Evolutionary conservation across 2,888 invertebrate genomes (phyloP).

Genomic region (Amiota minor): DNA sequence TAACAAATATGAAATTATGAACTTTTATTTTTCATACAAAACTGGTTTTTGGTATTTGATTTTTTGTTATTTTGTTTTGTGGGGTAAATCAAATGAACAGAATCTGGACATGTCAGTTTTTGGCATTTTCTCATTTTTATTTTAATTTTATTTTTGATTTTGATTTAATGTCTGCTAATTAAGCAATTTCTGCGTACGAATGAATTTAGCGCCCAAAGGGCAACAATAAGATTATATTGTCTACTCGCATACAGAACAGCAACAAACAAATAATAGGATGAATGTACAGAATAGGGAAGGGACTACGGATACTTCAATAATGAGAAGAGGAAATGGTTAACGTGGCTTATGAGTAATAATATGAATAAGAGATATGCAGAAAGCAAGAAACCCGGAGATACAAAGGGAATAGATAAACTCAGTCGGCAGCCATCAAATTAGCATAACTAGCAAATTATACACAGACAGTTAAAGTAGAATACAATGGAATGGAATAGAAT

Average conservation of each 20-base stretch:
- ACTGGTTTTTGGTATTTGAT: too few species aligned
- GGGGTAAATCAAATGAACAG: not conserved
- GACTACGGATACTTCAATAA: too few species aligned
- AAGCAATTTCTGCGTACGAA: conserved; percentile 53
- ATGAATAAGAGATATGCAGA: too few species aligned
- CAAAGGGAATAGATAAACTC: too few species aligned
- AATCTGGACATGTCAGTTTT: conserved; percentile 62
- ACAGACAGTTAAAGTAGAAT: conserved; percentile 35
- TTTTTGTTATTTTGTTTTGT: too few species aligned
- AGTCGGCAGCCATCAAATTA: conserved; percentile 60
- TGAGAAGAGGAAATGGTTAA: too few species aligned
- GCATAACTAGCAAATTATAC: conserved; percentile 65
- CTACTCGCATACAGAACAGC: not conserved
- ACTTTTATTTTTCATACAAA: too few species aligned
- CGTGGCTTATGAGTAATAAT: too few species aligned
- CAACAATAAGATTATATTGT: not conserved
- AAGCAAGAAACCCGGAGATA: too few species aligned
- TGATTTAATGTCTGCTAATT: conserved; percentile 66
- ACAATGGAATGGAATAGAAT: not conserved
- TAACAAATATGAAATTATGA: too few species aligned
- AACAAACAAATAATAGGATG: not conserved
- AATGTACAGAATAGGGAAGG: not conserved
- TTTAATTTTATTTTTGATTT: conserved; percentile 1
- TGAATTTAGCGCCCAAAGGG: not conserved
- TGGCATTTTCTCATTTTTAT: conserved; percentile 52